Evolutionary conservation across 2,113 vertebrate species (phyloP), one percentile per base, ranked within the genome.

Genomic region (Paratilapia polleni): DNA sequence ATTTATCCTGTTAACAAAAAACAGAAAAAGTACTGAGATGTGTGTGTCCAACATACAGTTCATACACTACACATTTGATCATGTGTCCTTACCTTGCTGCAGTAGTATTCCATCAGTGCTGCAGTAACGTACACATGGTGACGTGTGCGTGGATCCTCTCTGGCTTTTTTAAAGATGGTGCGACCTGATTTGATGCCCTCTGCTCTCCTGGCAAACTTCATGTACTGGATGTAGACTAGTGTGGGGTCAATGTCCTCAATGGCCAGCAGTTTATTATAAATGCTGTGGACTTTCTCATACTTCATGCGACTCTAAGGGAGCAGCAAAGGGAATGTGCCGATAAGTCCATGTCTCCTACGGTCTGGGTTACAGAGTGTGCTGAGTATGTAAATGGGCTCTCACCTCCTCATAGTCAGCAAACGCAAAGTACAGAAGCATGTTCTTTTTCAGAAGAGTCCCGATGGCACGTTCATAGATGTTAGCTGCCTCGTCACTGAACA

Each of bases 81-180:
- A 2, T 6, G 15, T 22, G 22, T 6, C 2, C 8, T 95, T 91
- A 98, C 98, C 97, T 99, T 99, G 93, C 98, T 99, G 93, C 98
- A 99, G 90, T 99, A 99, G 95, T 99, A 99, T 60, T 99, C 98
- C 98, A 99, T 99, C 84, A 99, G 95, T n/a, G 98, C 98, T 78
- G 98, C 98, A 0, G 98, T 98, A 19, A 99, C 98, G 13, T 99
- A 99, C 88, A 99, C 98, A 22, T 99, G 98, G 86, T 99, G 98
- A 60, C 98, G 97, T 0, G 98, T 99, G 80, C 98, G 97, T 6
- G 90, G 78, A 83, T 99, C 98, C 92, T 99, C 98, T 88, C 98
- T 93, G n/a, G 98, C 98, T 83, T 99, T 99, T 94, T 99, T 99
- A 94, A 99, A 99, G 94, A 99, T 99, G 95, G 97, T 96, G 80